These are phyloP conservation scores for Cryptocephalus primarius DNA, from an alignment of 2,888 invertebrate species.

Conservation along the genomic window DNA sequence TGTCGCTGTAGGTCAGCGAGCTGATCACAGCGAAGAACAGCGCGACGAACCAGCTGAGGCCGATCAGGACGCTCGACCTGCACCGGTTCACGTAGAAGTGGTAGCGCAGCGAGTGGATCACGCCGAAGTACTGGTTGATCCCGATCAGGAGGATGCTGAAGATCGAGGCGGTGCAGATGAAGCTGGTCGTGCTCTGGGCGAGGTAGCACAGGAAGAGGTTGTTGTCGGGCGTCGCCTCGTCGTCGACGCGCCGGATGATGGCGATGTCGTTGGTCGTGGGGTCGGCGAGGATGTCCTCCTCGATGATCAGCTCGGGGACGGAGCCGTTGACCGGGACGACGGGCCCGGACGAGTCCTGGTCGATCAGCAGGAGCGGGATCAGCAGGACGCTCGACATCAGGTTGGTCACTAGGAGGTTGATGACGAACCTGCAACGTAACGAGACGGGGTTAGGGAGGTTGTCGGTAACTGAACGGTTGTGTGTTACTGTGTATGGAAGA, in stretches of 20 bases:
- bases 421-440: slow-evolving; percentile 37
- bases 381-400: slow-evolving; percentile 39
- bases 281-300: slow-evolving; percentile 13
- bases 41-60: slow-evolving; percentile 41
- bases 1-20: slow-evolving; percentile 37
- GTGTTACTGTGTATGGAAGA: too few relatives aligned
- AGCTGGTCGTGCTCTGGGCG: slow-evolving; percentile 52
- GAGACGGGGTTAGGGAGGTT: too few relatives aligned
- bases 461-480: too few relatives aligned
- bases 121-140: slow-evolving; percentile 54
- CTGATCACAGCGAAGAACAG: slow-evolving; percentile 36
- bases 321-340: slow-evolving; percentile 31
- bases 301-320: slow-evolving; percentile 10
- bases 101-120: slow-evolving; percentile 53
- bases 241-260: slow-evolving; percentile 14
- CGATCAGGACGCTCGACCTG: slow-evolving; percentile 39
- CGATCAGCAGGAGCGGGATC: slow-evolving; percentile 42
- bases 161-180: slow-evolving; percentile 48
- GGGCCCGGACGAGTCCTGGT: slow-evolving; percentile 31
- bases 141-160: slow-evolving; percentile 52
- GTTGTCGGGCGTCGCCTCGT: neutral
- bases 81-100: slow-evolving; percentile 45
- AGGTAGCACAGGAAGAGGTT: slow-evolving; percentile 28
- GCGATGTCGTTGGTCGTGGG: slow-evolving; percentile 12
- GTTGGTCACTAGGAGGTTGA: slow-evolving; percentile 44